Conservation (phyloP, 2,113 vertebrate species). For the Micromys minutus region DNA sequence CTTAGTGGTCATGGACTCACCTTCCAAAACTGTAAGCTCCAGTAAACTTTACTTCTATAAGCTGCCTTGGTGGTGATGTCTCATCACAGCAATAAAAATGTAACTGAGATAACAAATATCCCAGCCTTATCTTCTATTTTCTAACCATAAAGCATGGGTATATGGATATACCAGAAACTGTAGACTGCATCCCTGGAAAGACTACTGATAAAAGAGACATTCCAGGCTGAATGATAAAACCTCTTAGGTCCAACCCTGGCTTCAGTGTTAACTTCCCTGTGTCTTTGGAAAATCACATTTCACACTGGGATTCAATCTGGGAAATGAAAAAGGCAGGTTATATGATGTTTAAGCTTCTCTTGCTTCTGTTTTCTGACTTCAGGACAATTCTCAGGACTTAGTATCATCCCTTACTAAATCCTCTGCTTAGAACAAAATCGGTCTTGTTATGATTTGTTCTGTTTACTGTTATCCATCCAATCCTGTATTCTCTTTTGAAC, state of each 20-base stretch:
- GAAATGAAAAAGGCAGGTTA: background rate
- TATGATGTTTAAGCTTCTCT: background rate
- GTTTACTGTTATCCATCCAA: background rate
- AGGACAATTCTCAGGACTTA: background rate
- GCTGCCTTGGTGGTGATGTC: background rate
- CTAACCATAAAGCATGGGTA: conserved; percentile 16
- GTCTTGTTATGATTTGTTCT: background rate
- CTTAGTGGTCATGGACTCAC: background rate
- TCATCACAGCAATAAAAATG: background rate
- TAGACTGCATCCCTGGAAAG: background rate
- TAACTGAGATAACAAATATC: background rate
- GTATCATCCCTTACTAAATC: background rate
- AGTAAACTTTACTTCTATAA: background rate
- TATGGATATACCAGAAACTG: background rate
- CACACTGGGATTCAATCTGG: background rate
- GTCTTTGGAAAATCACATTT: background rate
- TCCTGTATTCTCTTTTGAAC: background rate
- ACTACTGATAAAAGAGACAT: background rate
- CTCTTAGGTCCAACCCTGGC: background rate
- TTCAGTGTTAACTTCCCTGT: background rate
- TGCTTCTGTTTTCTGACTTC: background rate
- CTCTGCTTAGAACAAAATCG: background rate
- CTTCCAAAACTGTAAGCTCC: background rate
- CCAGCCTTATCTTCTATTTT: conserved; percentile 26
- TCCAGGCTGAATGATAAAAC: background rate